Base-by-base conservation (phyloP, 2,888 invertebrate species). In the Chromoteleia sp. region DNA sequence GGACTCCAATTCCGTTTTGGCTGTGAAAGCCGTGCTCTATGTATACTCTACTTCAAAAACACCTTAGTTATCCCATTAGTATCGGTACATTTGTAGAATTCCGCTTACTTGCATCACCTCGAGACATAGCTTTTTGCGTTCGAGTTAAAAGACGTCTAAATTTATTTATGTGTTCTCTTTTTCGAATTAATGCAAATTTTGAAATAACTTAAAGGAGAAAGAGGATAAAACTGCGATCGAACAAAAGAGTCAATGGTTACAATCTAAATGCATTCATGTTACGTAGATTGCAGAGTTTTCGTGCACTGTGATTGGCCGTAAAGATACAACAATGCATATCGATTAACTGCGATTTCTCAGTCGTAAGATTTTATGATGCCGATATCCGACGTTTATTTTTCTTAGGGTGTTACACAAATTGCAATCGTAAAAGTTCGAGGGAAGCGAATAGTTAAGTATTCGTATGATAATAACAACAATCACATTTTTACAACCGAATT, bases 271-370 rank as follows among this genome's bases (percentile, higher is more conserved):
- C 43, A 76, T 76, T 68, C 59, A 67, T 59, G 67, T 59, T 76
- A 68, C 68, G 76, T 48, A 76, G 68, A 68, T 68, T 50, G 41
- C 8, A 15, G 30, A 33, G n/a, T 52, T 59, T 76, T 61, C 67
- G 45, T 68, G 45, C 59, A 52, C 52, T 61, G 52, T 76, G 59
- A 67, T 67, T 67, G 67, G 67, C 21, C 33, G 14, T 76, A 67
- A 76, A 76, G 67, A 76, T 76, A 74, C 61, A 63, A 74, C 63
- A 74, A 54, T 74, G 67, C 58, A 58, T 76, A 76, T 76, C 76
- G 76, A 76, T 76, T 76, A 76, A 76, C 59, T 54, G 21, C 61
- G 36, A 61, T 61, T n/a, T 59, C 39, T 36, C 43, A 30, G 30
- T 61, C 76, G 76, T 68, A 76, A 59, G 59, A 68, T 76, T 76